Base-by-base conservation (phyloP, 2,113 vertebrate genomes). In the Burhinus oedicnemus region DNA sequence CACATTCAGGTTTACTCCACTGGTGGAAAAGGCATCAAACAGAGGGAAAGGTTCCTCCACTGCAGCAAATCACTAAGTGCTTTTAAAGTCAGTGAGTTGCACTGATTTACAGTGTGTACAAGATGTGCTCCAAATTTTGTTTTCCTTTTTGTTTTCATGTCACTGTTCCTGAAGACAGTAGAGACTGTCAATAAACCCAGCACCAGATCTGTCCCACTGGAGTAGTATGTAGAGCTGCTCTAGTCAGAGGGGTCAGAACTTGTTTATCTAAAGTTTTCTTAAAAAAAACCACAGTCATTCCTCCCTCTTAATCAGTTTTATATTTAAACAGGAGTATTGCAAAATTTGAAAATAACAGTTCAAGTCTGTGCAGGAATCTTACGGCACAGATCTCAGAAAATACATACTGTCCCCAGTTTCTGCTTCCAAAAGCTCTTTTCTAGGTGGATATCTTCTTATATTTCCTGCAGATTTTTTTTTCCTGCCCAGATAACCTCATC, bases 381-480 rank as follows among this genome's bases (percentile, higher is more conserved):
- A 83, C 80, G 45, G 69, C 68, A 80, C 17, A 61, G 36, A 47
- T 89, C 66, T 95, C 80, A 76, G 83, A 83, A 95, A 97, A 92
- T 57, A 49, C 40, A 82, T 44, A 42, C 78, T 58, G 36, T 75
- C 9, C 38, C 8, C 57, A 61, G 19, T 23, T 32, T 89, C 61
- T 54, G 29, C 49, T 87, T 92, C 83, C 44, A 69, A 89, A 91
- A 81, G 9, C 36, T 71, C 55, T 75, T 91, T 90, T 78, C 52
- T 49, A 54, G 0, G 14, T 89, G 74, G 83, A 42, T 77, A 85
- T 80, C 68, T 86, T 93, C 36, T 85, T 87, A 91, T 27, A 83
- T 93, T 92, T 94, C 81, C 89, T 54, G 83, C 72, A 70, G 65
- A 61, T 8, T 64, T 89, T 64, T 89, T 94, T 76, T 42, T 36